A percentile compares a stretch with the other conserved stretches of the same genome.
Conservation (phyloP, 2,113 vertebrate genomes). For the Sapayoa aenigma region DNA sequence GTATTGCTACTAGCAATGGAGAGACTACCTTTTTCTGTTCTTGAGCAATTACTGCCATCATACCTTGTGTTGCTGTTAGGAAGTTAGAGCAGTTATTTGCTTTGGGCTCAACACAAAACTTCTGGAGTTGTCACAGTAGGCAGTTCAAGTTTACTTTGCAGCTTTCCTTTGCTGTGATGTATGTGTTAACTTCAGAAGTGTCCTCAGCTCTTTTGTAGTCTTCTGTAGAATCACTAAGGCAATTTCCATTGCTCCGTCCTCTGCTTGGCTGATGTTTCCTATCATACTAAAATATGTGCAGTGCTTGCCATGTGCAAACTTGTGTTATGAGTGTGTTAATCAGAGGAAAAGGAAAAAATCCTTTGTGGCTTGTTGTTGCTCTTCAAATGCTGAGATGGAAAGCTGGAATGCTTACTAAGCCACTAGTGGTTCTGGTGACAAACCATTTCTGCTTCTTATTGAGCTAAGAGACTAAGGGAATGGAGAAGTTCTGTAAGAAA, state of each 20-base stretch:
- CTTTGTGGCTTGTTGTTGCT: neutral
- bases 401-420: constrained; percentile 14
- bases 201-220: neutral
- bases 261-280: neutral
- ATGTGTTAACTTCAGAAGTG: neutral
- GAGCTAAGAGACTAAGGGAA: neutral
- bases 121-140: neutral
- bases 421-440: neutral
- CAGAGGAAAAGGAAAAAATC: neutral
- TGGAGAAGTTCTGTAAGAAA: neutral
- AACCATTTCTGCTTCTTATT: neutral
- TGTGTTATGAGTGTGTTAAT: neutral
- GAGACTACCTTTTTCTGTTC: neutral
- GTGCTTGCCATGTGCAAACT: neutral
- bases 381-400: constrained; percentile 11
- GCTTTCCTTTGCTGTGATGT: neutral
- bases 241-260: neutral
- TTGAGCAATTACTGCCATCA: neutral
- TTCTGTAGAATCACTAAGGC: neutral
- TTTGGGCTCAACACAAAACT: neutral
- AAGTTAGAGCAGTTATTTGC: neutral
- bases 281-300: neutral
- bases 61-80: neutral
- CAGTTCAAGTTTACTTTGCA: neutral
- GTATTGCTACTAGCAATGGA: neutral